Percentiles rank a stretch among this genome's conserved stretches.
These are phyloP conservation scores for Cottoperca gobio DNA, from an alignment of 2,797 vertebrate genomes.

Conservation along the genomic window DNA sequence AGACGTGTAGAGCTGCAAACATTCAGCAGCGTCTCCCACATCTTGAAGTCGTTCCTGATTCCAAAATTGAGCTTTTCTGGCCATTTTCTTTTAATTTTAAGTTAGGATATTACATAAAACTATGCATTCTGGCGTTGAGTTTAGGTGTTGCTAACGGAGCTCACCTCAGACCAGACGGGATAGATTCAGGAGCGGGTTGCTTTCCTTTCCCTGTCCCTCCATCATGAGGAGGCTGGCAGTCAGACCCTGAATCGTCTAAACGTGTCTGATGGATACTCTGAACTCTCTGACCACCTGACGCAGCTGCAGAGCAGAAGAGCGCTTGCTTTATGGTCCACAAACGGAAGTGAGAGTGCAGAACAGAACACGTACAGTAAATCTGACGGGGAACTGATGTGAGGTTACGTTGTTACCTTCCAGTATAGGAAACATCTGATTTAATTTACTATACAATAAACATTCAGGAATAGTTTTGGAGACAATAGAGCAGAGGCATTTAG, in stretches of 20 bases:
- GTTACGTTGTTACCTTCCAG: neutral
- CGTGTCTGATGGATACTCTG: neutral
- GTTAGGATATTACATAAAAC: neutral
- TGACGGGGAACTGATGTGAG: neutral
- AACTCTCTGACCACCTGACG: neutral
- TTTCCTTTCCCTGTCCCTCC: conserved; percentile 38
- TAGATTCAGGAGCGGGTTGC: neutral
- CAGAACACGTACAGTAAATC: neutral
- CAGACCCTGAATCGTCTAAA: neutral
- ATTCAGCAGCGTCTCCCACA: conserved; percentile 2
- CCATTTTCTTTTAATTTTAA: neutral
- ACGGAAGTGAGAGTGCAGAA: neutral
- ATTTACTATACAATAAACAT: neutral
- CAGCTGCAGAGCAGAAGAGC: neutral
- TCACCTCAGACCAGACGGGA: conserved; percentile 1
- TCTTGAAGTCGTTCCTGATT: neutral
- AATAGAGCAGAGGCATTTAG: neutral
- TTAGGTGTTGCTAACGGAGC: neutral
- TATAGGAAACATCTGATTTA: neutral
- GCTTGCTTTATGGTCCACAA: neutral
- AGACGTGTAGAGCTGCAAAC: no score
- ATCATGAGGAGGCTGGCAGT: conserved; percentile 46
- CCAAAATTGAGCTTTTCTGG: neutral
- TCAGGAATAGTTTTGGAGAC: conserved; percentile 1
- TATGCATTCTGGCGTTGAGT: neutral